Percentiles rank a stretch among this genome's conserved stretches.
Evolutionary conservation across 2,888 invertebrate genomes (phyloP).

Genomic region (Gortyna flavago): DNA sequence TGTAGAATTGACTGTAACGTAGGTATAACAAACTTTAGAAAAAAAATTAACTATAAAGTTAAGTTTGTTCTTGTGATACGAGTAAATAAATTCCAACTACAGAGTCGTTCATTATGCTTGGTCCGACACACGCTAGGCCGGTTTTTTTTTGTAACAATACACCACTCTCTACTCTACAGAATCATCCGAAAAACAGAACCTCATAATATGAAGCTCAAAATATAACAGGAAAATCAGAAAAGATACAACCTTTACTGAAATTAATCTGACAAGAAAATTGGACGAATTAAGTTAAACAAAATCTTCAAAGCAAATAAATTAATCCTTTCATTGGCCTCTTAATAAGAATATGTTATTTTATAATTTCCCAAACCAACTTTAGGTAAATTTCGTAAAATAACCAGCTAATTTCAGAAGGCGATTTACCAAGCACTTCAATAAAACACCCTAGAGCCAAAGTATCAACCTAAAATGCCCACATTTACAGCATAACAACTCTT

Average conservation of each 20-base stretch:
- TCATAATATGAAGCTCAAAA: not conserved
- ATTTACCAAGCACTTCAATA: slow-evolving; percentile 53
- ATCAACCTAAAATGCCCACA: slow-evolving; percentile 54
- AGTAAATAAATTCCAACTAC: too few relatives aligned
- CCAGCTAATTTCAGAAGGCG: slow-evolving; percentile 49
- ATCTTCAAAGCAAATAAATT: slow-evolving; percentile 17
- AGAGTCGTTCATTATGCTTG: not conserved
- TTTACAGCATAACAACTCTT: slow-evolving; percentile 53
- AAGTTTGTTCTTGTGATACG: not conserved
- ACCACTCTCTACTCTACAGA: not conserved
- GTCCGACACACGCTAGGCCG: too few relatives aligned
- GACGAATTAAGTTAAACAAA: not conserved
- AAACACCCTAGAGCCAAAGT: slow-evolving; percentile 54
- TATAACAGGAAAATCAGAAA: not conserved
- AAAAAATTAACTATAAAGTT: not conserved
- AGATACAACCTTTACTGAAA: not conserved
- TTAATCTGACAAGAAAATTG: not conserved
- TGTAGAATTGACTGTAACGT: not conserved
- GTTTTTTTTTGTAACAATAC: too few relatives aligned
- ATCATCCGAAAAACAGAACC: not conserved
- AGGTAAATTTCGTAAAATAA: slow-evolving; percentile 23
- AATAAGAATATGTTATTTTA: too few relatives aligned
- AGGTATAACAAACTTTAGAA: not conserved
- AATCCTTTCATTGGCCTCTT: not conserved
- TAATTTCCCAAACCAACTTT: not conserved